phyloP scores from a whole-genome alignment of 2,797 vertebrate species.

The Pyrocephalus nanus region DNA sequence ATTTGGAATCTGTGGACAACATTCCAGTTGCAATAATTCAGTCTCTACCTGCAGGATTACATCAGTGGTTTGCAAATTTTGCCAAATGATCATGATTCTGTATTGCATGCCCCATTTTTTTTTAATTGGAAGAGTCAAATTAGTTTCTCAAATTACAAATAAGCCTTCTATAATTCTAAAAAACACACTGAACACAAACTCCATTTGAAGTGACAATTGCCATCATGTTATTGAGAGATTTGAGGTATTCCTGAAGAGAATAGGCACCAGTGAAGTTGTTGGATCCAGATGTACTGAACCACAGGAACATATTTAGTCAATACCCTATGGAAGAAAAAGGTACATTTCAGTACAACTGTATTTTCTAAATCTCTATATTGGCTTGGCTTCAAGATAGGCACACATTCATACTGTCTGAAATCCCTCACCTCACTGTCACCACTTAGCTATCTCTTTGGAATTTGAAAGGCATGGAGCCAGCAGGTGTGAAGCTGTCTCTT shows the following conservation, averaged over 20 bases:
- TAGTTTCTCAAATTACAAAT: slow-evolving; percentile 44
- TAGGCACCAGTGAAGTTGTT: slow-evolving; percentile 18
- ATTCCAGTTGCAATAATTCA: background rate
- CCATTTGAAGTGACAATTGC: slow-evolving; percentile 47
- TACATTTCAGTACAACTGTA: background rate
- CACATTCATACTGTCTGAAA: background rate
- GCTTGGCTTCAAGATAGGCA: background rate
- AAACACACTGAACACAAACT: slow-evolving; percentile 50
- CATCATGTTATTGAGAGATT: slow-evolving; percentile 68
- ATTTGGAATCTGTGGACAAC: background rate
- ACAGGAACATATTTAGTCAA: slow-evolving; percentile 46
- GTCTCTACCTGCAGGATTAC: background rate
- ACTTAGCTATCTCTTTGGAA: background rate
- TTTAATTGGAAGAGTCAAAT: slow-evolving; percentile 37
- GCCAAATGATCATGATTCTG: slow-evolving; percentile 34
- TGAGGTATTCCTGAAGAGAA: slow-evolving; percentile 64
- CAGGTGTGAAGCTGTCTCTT: background rate
- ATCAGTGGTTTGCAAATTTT: slow-evolving; percentile 14
- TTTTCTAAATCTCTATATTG: background rate
- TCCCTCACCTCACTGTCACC: background rate
- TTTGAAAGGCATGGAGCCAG: background rate
- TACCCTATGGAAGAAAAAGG: slow-evolving; percentile 66
- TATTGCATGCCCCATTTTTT: background rate
- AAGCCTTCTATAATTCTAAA: slow-evolving; percentile 36
- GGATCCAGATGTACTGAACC: background rate